Evolutionary conservation across 2,797 vertebrate species (phyloP).

Genomic region (Cottoperca gobio): DNA sequence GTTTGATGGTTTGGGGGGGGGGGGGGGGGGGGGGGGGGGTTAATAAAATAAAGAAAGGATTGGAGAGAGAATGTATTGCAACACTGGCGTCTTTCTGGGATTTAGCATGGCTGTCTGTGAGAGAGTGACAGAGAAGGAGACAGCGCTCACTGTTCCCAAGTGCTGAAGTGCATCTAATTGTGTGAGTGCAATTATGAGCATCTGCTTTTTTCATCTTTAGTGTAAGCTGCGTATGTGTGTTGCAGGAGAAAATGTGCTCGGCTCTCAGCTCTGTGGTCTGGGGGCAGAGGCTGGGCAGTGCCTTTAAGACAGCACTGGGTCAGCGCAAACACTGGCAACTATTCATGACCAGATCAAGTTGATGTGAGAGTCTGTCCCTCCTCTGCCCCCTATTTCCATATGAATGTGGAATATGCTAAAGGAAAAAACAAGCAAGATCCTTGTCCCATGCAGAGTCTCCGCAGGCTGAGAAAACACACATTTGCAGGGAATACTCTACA

Average conservation of each 20-base stretch:
- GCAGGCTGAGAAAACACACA: slow-evolving; percentile 88
- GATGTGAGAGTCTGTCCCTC: slow-evolving; percentile 98
- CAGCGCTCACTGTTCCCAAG: slow-evolving; percentile 37
- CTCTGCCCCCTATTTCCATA: slow-evolving; percentile 93
- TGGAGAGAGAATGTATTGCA: slow-evolving; percentile 24
- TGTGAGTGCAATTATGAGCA: slow-evolving; percentile 61
- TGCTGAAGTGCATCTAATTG: slow-evolving; percentile 59
- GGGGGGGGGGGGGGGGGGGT: slow-evolving; percentile 28
- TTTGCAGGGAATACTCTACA: slow-evolving; percentile 59
- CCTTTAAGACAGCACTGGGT: slow-evolving; percentile 93
- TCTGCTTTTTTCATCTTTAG: slow-evolving; percentile 54
- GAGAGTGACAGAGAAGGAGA: slow-evolving; percentile 45
- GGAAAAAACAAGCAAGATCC: slow-evolving; percentile 81
- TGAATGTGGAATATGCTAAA: slow-evolving; percentile 98
- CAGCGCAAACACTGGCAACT: slow-evolving; percentile 95
- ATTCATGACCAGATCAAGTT: slow-evolving; percentile 99
- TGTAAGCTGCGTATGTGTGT: slow-evolving; percentile 7
- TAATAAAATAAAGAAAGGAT: slow-evolving; percentile 45
- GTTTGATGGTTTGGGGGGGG: background rate
- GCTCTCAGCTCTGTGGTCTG: slow-evolving; percentile 86
- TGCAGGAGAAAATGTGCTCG: slow-evolving; percentile 87
- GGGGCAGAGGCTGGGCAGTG: slow-evolving; percentile 88
- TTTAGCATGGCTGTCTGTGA: slow-evolving; percentile 80
- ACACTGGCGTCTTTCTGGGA: slow-evolving; percentile 74
- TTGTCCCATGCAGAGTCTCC: slow-evolving; percentile 87